A percentile compares a stretch with the other conserved stretches of the same genome.
Conservation (phyloP, 2,797 vertebrate genomes). For the Leptodactylus fallax region DNA sequence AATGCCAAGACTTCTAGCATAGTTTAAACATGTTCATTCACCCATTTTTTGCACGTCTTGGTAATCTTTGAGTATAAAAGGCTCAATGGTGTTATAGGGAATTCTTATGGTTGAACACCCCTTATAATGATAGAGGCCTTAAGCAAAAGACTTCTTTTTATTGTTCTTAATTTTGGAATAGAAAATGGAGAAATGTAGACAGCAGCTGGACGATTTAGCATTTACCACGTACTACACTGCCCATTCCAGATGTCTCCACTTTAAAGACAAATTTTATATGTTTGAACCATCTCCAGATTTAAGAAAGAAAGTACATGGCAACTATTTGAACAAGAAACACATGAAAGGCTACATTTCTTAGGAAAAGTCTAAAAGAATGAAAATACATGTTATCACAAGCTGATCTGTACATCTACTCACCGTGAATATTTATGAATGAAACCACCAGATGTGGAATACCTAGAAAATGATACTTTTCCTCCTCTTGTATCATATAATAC, state of each 20-base stretch:
- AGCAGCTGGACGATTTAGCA: constrained; percentile 57
- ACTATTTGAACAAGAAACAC: constrained; percentile 27
- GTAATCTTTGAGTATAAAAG: constrained; percentile 61
- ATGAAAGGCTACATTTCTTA: constrained; percentile 14
- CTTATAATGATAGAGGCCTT: constrained; percentile 49
- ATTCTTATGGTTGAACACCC: constrained; percentile 57
- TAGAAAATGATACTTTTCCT: not conserved
- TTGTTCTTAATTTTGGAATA: constrained; percentile 51
- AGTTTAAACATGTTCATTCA: constrained; percentile 59
- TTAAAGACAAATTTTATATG: constrained; percentile 58
- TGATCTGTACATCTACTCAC: constrained; percentile 17
- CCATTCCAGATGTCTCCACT: constrained; percentile 57
- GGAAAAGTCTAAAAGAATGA: constrained; percentile 8
- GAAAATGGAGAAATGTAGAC: constrained; percentile 58
- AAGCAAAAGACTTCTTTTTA: constrained; percentile 32
- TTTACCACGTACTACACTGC: constrained; percentile 49
- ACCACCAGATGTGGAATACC: not conserved
- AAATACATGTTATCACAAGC: constrained; percentile 9
- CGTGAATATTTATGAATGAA: constrained; percentile 14
- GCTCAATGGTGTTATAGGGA: constrained; percentile 44
- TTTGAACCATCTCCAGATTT: constrained; percentile 26
- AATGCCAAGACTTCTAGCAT: constrained; percentile 53
- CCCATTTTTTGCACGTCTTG: constrained; percentile 56
- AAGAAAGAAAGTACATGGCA: constrained; percentile 1
- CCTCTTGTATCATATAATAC: not conserved